Evolutionary conservation across 1,140 invertebrate genomes (phyloP), one percentile per base, ranked within the genome.

Genomic region (Chymomyza costata): DNA sequence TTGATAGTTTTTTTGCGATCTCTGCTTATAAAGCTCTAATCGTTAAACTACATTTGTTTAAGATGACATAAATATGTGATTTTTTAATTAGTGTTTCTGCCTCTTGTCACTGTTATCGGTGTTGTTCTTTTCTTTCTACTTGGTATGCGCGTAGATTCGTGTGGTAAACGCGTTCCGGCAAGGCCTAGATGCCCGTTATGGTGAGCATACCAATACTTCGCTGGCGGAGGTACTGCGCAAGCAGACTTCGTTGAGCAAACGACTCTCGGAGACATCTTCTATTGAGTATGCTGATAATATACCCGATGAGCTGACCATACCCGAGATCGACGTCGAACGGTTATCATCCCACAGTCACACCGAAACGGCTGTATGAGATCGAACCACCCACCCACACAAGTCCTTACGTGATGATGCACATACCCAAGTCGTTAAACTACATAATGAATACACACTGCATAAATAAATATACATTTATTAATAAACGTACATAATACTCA

Each of bases 81-180:
- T n/a, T n/a, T n/a, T n/a, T n/a, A n/a, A n/a, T n/a, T n/a, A n/a
- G n/a, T 55, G 41, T 80, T 54, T 60, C 37, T 56, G 48, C 64
- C 59, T 65, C 48, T 67, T 80, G 64, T 80, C 66, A 78, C 56
- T 74, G 70, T 78, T 67, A 16, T 80, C 41, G 61, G 59, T 64
- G 64, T 68, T 81, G 63, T 61, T 80, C 41, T 70, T 73, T 53
- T 74, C 55, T 74, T 76, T 70, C 53, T 34, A 55, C 37, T 56
- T 40, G 16, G 44, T 49, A 46, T 59, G 30, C 45, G 50, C 35
- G 34, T 93, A 97, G 96, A 98, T 98, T 88, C 95, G 97, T 90
- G 97, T 98, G 91, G 96, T 98, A 89, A 98, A 98, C 91, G 97
- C 97, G 89, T 98, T 98, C 91, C 95, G 97, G 88, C 96, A 97